Conservation (phyloP, 2,888 invertebrate species). For the Bembecia ichneumoniformis region DNA sequence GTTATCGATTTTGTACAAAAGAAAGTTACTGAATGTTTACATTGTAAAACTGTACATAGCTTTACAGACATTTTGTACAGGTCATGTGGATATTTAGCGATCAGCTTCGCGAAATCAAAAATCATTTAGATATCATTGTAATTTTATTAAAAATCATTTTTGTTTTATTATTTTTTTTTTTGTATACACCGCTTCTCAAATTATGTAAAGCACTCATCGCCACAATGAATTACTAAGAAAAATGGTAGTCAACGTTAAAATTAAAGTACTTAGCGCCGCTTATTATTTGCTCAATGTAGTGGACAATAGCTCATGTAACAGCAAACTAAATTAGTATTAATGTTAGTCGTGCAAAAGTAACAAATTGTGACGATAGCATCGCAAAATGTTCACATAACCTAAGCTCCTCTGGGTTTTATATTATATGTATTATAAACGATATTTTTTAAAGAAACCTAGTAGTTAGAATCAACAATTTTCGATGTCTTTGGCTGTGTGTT, state of each 20-base stretch:
- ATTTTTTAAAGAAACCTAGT: conserved; percentile 50
- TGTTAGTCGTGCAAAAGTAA: conserved; percentile 22
- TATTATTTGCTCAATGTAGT: conserved; percentile 30
- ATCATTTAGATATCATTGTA: conserved; percentile 44
- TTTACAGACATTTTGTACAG: conserved; percentile 51
- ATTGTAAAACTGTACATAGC: conserved; percentile 46
- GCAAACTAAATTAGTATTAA: conserved; percentile 24
- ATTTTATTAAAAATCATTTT: conserved; percentile 37
- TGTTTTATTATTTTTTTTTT: conserved; percentile 22
- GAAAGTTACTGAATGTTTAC: conserved; percentile 3
- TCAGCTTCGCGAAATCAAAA: conserved; percentile 51
- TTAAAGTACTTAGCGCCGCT: conserved; percentile 40
- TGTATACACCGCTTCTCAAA: conserved; percentile 32
- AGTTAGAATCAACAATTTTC: conserved; percentile 62
- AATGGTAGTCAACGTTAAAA: conserved; percentile 53
- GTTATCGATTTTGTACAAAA: not conserved
- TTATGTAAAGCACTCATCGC: conserved; percentile 35
- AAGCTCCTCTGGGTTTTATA: conserved; percentile 38
- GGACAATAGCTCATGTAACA: conserved; percentile 29
- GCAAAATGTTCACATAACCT: conserved; percentile 74
- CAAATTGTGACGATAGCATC: conserved; percentile 60
- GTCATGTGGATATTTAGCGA: conserved; percentile 73
- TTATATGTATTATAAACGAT: conserved; percentile 40
- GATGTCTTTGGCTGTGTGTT: conserved; percentile 71
- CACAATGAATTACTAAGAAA: conserved; percentile 57